Conservation (phyloP, 2,888 invertebrate genomes). For the Dynastes hyllus region DNA sequence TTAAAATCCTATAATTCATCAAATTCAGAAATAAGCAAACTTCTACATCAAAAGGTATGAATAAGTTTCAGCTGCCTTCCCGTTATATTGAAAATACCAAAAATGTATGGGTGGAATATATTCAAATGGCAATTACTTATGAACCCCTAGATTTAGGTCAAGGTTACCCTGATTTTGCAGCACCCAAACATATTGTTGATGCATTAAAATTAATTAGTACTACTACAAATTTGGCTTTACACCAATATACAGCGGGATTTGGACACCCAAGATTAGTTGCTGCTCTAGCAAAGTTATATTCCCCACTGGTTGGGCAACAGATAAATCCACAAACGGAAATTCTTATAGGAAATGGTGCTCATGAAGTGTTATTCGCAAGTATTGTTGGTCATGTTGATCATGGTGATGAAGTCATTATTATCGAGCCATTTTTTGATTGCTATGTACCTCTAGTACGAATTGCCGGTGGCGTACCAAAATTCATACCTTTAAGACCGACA, state of each 20-base stretch:
- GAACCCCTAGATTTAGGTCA: constrained; percentile 95
- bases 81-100: constrained; percentile 82
- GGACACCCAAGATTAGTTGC: constrained; percentile 93
- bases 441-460: constrained; percentile 94
- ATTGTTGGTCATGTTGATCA: constrained; percentile 88
- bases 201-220: constrained; percentile 81
- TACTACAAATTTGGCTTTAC: constrained; percentile 81
- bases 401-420: constrained; percentile 94
- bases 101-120: constrained; percentile 94
- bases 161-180: constrained; percentile 94
- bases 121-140: constrained; percentile 84
- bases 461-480: constrained; percentile 90
- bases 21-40: neutral
- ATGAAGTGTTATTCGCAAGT: constrained; percentile 91
- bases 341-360: constrained; percentile 93
- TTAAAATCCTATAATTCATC: no score
- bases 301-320: constrained; percentile 80
- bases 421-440: constrained; percentile 98
- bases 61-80: constrained; percentile 79
- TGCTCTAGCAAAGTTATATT: constrained; percentile 88
- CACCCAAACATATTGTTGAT: constrained; percentile 87
- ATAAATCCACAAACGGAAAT: constrained; percentile 90
- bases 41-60: constrained; percentile 28
- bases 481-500: constrained; percentile 85
- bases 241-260: constrained; percentile 96